Conservation (phyloP, 2,888 invertebrate species). For the Halictus quadricinctus region DNA sequence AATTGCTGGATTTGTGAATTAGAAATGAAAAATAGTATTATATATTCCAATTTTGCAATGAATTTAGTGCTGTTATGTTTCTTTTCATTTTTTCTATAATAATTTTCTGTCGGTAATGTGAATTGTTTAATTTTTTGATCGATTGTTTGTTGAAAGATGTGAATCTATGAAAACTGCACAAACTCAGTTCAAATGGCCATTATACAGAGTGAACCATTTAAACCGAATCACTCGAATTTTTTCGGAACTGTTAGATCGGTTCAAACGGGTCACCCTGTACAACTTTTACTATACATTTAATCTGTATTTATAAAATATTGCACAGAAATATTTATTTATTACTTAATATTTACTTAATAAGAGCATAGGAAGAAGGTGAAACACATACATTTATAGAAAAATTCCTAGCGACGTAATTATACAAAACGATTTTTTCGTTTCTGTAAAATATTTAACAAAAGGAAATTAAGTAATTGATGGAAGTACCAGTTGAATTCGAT, state of each 20-base stretch:
- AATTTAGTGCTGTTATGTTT: not conserved
- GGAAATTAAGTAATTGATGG: conserved; percentile 88
- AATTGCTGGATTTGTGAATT: not conserved
- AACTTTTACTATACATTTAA: conserved; percentile 3
- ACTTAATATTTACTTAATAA: not conserved
- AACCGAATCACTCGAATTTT: not conserved
- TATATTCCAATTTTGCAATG: not conserved
- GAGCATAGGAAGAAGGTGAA: not conserved
- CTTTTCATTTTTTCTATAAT: not conserved
- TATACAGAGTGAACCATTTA: not conserved
- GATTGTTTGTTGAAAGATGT: conserved; percentile 7
- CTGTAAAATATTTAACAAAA: conserved; percentile 84
- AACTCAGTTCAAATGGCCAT: conserved; percentile 25
- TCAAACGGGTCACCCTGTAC: not conserved
- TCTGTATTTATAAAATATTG: conserved; percentile 9
- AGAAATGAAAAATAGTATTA: conserved; percentile 5
- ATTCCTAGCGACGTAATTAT: conserved; percentile 2
- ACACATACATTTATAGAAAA: not conserved
- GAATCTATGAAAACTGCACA: conserved; percentile 31
- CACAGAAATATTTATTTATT: conserved; percentile 14
- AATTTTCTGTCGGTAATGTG: not conserved
- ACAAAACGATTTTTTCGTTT: conserved; percentile 17
- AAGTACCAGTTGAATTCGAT: conserved; percentile 85
- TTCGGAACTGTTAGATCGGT: not conserved
- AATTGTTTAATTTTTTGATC: not conserved